Conservation (phyloP, 2,888 invertebrate genomes). For the Steinernema scapterisci region DNA sequence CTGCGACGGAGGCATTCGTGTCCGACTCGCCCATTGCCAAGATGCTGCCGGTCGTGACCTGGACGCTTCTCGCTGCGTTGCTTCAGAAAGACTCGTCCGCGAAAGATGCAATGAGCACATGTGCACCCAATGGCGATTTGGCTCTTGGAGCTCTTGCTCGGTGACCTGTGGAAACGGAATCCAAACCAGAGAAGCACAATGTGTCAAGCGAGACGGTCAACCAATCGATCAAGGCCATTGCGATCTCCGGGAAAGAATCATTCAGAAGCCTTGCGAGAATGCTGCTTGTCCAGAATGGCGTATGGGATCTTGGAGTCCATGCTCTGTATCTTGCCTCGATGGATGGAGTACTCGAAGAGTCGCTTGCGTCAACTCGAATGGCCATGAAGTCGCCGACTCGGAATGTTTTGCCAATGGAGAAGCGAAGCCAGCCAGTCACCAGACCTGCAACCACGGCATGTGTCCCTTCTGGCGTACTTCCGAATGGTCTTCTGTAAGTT, state of each 20-base stretch:
- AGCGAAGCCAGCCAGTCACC: constrained; percentile 55
- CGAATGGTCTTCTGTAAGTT: constrained; percentile 68
- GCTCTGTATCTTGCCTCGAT: constrained; percentile 63
- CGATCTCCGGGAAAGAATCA: constrained; percentile 52
- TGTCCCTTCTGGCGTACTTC: constrained; percentile 70
- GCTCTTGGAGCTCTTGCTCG: constrained; percentile 64
- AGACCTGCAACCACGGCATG: constrained; percentile 68
- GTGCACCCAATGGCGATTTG: constrained; percentile 63
- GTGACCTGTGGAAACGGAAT: constrained; percentile 66
- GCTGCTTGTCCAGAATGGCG: constrained; percentile 69
- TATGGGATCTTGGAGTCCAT: constrained; percentile 48
- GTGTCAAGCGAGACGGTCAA: constrained; percentile 48
- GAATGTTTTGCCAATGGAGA: constrained; percentile 45
- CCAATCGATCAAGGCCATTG: constrained; percentile 48
- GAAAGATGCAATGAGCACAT: constrained; percentile 61
- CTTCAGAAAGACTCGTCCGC: constrained; percentile 40
- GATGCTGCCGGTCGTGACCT: constrained; percentile 68
- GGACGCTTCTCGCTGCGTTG: constrained; percentile 42
- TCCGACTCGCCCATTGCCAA: constrained; percentile 68
- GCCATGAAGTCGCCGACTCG: constrained; percentile 47
- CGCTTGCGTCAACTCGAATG: constrained; percentile 58
- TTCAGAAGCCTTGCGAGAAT: constrained; percentile 67
- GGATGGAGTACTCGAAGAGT: constrained; percentile 65
- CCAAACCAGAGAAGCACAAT: constrained; percentile 57
- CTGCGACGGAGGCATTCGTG: constrained; percentile 70